These are phyloP conservation scores for Campylomormyrus tamandua DNA, from an alignment of 2,113 vertebrate species.

Conservation along the genomic window DNA sequence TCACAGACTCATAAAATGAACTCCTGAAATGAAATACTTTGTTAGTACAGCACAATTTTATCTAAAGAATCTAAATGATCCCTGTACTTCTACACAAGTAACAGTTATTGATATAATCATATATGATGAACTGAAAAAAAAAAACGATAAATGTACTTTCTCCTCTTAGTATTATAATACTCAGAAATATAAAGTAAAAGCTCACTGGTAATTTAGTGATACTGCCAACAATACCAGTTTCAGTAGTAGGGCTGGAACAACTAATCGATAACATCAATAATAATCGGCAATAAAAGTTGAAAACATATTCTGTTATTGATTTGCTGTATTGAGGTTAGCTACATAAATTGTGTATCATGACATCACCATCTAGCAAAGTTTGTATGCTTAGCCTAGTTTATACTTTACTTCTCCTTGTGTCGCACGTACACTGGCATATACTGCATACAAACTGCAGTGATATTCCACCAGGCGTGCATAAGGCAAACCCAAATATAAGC, in stretches of 20 bases:
- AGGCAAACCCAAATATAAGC: background rate
- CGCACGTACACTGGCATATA: background rate
- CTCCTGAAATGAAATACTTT: slow-evolving; percentile 55
- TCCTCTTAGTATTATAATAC: background rate
- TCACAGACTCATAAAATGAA: slow-evolving; percentile 68
- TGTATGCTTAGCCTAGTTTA: background rate
- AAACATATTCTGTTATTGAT: background rate
- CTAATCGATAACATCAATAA: background rate
- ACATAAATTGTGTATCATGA: background rate
- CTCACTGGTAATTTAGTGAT: background rate
- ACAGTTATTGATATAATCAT: background rate
- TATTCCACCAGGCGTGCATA: background rate
- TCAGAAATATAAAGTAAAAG: background rate
- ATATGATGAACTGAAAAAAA: background rate
- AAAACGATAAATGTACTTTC: background rate
- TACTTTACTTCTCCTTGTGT: background rate
- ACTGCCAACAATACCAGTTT: background rate
- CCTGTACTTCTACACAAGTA: background rate
- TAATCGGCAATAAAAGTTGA: background rate
- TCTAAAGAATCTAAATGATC: background rate
- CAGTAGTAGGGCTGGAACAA: background rate
- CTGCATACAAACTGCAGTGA: background rate
- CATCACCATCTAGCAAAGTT: background rate
- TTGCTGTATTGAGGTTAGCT: background rate
- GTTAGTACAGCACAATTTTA: background rate